Evolutionary conservation across 2,113 vertebrate species (phyloP).

Genomic region (Natator depressus): DNA sequence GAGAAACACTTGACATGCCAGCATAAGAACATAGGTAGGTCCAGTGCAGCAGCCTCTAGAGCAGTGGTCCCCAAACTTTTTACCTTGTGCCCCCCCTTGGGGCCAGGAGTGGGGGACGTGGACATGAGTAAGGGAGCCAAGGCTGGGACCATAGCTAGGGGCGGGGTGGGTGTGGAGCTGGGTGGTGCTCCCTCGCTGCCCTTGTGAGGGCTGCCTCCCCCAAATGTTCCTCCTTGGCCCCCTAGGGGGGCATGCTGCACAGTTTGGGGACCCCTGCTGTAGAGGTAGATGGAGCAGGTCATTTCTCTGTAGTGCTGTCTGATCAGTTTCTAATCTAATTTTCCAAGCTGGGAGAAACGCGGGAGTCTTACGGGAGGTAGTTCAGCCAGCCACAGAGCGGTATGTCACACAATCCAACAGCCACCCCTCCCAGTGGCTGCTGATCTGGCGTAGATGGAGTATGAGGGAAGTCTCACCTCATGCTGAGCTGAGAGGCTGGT

Average conservation of each 20-base stretch:
- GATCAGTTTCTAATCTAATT: fast-evolving
- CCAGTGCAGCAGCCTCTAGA: background rate
- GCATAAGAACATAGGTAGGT: background rate
- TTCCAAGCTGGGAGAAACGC: background rate
- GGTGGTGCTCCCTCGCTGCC: too few species aligned
- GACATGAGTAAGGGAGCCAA: too few species aligned
- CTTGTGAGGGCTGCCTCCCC: too few species aligned
- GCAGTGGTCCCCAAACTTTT: background rate
- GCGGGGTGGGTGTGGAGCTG: background rate
- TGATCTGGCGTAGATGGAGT: background rate
- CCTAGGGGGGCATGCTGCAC: background rate
- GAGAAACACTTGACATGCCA: background rate
- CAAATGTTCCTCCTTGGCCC: background rate
- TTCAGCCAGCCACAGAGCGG: background rate
- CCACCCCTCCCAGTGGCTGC: background rate
- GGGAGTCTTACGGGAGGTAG: background rate
- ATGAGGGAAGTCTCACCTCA: fast-evolving
- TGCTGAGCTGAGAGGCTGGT: background rate
- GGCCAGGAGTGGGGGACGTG: background rate
- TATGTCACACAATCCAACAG: background rate
- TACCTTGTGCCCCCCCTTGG: background rate
- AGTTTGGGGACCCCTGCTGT: background rate
- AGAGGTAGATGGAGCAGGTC: fast-evolving
- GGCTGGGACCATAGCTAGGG: background rate
- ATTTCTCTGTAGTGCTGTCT: fast-evolving